Percentiles rank a stretch among this genome's conserved stretches.
Evolutionary conservation across 2,113 vertebrate species (phyloP).

Genomic region (Pelvicachromis taeniatus): DNA sequence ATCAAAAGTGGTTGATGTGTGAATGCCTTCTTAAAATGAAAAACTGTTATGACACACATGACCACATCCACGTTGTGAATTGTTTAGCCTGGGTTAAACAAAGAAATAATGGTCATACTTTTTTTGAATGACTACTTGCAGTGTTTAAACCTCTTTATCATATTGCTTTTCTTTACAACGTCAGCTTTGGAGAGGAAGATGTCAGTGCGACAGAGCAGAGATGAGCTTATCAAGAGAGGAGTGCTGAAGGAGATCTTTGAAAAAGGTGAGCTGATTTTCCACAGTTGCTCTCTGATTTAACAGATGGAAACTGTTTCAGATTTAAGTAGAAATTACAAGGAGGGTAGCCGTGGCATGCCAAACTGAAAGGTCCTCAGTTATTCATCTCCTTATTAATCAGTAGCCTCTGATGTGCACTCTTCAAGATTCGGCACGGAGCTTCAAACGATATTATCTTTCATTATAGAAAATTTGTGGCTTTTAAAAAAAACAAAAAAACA

Average conservation of each 20-base stretch:
- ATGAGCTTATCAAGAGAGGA: slow-evolving; percentile 95
- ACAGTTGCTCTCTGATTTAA: neutral
- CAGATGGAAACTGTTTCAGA: neutral
- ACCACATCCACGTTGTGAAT: neutral
- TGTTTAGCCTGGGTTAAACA: neutral
- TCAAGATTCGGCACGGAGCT: slow-evolving; percentile 15
- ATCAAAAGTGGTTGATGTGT: neutral
- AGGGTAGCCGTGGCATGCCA: neutral
- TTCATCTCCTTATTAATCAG: slow-evolving; percentile 48
- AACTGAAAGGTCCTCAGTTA: neutral
- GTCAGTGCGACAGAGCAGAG: slow-evolving; percentile 95
- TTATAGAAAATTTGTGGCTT: slow-evolving; percentile 31
- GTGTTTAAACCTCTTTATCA: neutral
- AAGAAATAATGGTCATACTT: neutral
- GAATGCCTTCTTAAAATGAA: neutral
- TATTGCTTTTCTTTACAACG: slow-evolving; percentile 6
- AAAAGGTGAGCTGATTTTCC: slow-evolving; percentile 82
- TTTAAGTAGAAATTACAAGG: neutral
- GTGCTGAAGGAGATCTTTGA: slow-evolving; percentile 98
- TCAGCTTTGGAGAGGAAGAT: slow-evolving; percentile 98
- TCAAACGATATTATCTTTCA: slow-evolving; percentile 50
- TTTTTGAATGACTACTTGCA: neutral
- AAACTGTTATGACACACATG: neutral
- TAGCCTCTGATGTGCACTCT: slow-evolving; percentile 22
- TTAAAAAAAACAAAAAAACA: accelerated